phyloP scores from a whole-genome alignment of 2,888 invertebrate species.

The Epistrophe grossulariae region DNA sequence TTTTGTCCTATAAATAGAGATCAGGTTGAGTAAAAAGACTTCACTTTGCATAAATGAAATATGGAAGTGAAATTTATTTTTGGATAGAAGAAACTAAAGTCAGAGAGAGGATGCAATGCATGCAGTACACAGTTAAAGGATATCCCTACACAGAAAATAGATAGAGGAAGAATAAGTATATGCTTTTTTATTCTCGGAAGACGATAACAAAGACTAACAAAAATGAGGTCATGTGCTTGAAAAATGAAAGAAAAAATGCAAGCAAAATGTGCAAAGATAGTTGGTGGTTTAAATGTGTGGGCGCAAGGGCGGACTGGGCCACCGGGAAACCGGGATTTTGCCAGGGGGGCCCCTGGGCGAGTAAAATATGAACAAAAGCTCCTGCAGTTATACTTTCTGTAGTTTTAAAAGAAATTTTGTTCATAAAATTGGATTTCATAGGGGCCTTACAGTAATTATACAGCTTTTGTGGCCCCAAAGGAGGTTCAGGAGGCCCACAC shows the following conservation, averaged over 20 bases:
- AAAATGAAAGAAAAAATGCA: constrained; percentile 9
- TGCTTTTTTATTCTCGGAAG: neutral
- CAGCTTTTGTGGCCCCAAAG: too few species aligned
- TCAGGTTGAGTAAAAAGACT: neutral
- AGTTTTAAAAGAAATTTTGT: too few species aligned
- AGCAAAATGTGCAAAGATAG: neutral
- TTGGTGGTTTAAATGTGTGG: neutral
- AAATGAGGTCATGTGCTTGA: constrained; percentile 49
- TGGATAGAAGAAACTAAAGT: neutral
- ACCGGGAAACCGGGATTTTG: too few species aligned
- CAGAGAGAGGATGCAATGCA: neutral
- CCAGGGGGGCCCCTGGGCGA: too few species aligned
- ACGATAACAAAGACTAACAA: constrained; percentile 35
- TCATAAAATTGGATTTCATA: too few species aligned
- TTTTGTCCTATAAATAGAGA: constrained; percentile 21
- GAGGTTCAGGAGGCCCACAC: too few species aligned
- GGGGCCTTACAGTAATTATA: too few species aligned
- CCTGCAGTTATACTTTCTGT: too few species aligned
- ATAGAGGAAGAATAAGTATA: neutral
- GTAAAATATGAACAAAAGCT: too few species aligned
- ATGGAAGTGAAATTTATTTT: constrained; percentile 25
- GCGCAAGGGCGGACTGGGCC: too few species aligned
- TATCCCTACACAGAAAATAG: neutral
- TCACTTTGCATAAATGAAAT: constrained; percentile 33
- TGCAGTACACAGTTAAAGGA: neutral